Evolutionary conservation across 2,113 vertebrate genomes (phyloP), one percentile per base, ranked within the genome.

Genomic region (Cranoglanis bouderius): DNA sequence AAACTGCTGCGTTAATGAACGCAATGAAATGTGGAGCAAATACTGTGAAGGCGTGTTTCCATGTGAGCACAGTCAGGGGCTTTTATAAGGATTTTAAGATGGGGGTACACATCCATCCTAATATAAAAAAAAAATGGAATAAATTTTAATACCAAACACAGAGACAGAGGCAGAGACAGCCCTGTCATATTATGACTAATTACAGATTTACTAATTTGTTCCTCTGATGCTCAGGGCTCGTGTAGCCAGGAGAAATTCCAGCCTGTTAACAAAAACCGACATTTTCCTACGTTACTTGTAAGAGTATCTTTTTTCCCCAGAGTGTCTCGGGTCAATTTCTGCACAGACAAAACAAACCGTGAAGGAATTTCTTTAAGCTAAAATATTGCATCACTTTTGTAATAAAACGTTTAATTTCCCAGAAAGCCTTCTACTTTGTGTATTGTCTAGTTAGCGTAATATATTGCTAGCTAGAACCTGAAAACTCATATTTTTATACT

Each of bases 161-260:
- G 46, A 49, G 46, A n/a, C n/a, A 35, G 1, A 35, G 46, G 29
- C 29, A 55, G 29, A 81, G 16, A 38, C 9, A 38, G 9, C 4
- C 14, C 49, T 81, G n/a, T 32, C 78, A 81, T 32, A 53, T 81
- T 81, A 81, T 18, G n/a, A 53, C n/a, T 81, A 16, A 81, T 55
- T 81, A 81, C 49, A 81, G 49, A 53, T 53, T 81, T 81, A 53
- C 7, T 81, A 81, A 81, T 81, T 81, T 49, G 74, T 29, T 46
- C 74, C 40, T 29, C 12, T 26, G 43, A 46, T 29, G 40, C 40
- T 24, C 70, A 29, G 26, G 75, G 24, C 4, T 53, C 29, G 0
- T 0, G 49, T 53, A 81, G 8, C 29, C 7, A 53, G 77, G 77
- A 51, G 77, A 53, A 32, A 32, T 81, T 81, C 49, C 53, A 14